Conservation (phyloP, 92 coral and sea anemone genomes). For the Scolanthus callimorphus region DNA sequence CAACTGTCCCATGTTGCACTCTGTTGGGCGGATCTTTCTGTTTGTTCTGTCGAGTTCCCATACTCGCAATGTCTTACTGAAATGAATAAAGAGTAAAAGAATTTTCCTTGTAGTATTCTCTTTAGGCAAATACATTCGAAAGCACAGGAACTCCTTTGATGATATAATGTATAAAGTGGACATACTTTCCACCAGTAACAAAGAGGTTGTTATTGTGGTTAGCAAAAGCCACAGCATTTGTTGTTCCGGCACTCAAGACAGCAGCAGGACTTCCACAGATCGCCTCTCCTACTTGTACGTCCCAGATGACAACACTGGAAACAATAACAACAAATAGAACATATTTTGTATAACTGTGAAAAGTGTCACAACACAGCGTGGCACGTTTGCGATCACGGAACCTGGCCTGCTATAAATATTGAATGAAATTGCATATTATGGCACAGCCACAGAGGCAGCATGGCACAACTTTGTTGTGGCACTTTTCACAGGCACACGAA, state of each 20-base stretch:
- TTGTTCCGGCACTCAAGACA: slow-evolving; percentile 88
- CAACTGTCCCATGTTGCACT: slow-evolving; percentile 87
- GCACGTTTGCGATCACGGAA: too few relatives aligned
- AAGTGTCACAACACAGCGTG: too few relatives aligned
- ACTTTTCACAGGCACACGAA: too few relatives aligned
- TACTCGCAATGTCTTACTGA: slow-evolving; percentile 90
- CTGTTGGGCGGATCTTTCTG: slow-evolving; percentile 91
- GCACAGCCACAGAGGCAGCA: too few relatives aligned
- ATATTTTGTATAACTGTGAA: not conserved
- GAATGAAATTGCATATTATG: too few relatives aligned
- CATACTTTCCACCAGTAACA: slow-evolving; percentile 98
- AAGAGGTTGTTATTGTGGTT: slow-evolving; percentile 79
- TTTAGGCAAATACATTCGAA: not conserved
- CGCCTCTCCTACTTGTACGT: slow-evolving; percentile 64
- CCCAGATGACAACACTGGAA: slow-evolving; percentile 92
- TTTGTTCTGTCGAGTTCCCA: slow-evolving; percentile 84
- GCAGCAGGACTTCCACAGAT: slow-evolving; percentile 97
- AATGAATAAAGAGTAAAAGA: not conserved
- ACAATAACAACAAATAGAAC: too few relatives aligned
- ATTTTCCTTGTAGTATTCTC: not conserved
- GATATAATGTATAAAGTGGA: not conserved
- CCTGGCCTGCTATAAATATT: too few relatives aligned
- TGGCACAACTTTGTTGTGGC: too few relatives aligned
- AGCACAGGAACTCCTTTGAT: not conserved
- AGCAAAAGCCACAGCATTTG: slow-evolving; percentile 86